These are phyloP conservation scores for Sphinx pinastri DNA, from an alignment of 2,888 invertebrate genomes.

Conservation along the genomic window DNA sequence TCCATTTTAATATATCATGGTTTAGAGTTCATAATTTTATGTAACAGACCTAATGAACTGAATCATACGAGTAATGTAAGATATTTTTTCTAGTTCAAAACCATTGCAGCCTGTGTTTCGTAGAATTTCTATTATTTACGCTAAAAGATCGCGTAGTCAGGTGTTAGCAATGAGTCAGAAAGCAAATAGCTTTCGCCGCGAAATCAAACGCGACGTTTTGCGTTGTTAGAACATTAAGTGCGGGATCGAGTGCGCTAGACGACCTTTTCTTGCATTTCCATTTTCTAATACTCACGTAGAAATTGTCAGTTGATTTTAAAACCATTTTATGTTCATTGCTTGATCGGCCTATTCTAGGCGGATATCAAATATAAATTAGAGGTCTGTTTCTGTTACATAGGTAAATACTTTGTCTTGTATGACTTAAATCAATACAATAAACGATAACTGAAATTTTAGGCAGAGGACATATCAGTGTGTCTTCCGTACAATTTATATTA, in stretches of 20 bases:
- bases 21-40: too few relatives aligned
- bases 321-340: background rate
- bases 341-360: background rate
- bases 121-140: conserved; percentile 18
- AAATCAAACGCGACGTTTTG: conserved; percentile 23
- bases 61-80: too few relatives aligned
- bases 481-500: too few relatives aligned
- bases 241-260: conserved; percentile 14
- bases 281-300: conserved; percentile 9
- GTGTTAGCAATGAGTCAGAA: conserved; percentile 16
- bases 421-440: too few relatives aligned
- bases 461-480: too few relatives aligned
- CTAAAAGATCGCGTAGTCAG: background rate
- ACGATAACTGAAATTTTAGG: too few relatives aligned
- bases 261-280: conserved; percentile 14
- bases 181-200: conserved; percentile 21
- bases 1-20: too few relatives aligned
- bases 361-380: background rate
- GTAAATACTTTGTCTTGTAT: too few relatives aligned
- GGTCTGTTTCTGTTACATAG: background rate
- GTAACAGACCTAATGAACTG: too few relatives aligned
- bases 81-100: background rate
- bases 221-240: conserved; percentile 24
- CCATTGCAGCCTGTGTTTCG: background rate
- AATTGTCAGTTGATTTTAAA: background rate